Evolutionary conservation across 2,888 invertebrate species (phyloP), one percentile per base, ranked within the genome.

Genomic region (Andrena praecox): DNA sequence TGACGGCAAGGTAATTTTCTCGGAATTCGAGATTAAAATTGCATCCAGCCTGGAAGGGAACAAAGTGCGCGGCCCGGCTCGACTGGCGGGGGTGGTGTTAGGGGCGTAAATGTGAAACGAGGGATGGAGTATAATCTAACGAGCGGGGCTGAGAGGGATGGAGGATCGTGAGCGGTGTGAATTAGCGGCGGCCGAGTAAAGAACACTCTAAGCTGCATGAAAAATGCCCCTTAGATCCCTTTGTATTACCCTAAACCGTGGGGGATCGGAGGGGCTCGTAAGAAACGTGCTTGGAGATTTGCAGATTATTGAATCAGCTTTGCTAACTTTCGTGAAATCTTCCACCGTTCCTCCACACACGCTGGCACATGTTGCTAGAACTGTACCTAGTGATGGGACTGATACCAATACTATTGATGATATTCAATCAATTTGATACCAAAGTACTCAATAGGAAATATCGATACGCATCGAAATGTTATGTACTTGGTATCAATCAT

Each of bases 21-120:
- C 86, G 92, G 92, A 93, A 93, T 93, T 92, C 93, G 90, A 92
- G 93, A 93, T 93, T 93, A 93, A 93, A 93, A 93, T 93, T 93
- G 93, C 92, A 93, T 92, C 89, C 89, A 89, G 68, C 70, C 77
- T 63, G 66, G 77, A 74, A 82, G 81, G 81, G 80, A 86, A 82
- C 77, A 86, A 84, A 86, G 81, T 77, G 64, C 72, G 74, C 56
- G 77, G 64, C 69, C 73, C 62, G 64, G 59, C 62, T 29, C 42
- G 42, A 54, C 33, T 42, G 29, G 48, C 16, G 52, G 35, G n/a
- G 54, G 63, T 42, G 42, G 42, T 5, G 42, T 56, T 50, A 60
- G 16, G 31, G 59, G 66, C 52, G 62, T 60, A 64, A 72, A 35
- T 73, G 68, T 20, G 42, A 54, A 24, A 24, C 31, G 69, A 48